These are phyloP conservation scores for Ophion ventricosus DNA, from an alignment of 2,888 invertebrate species.

Conservation along the genomic window DNA sequence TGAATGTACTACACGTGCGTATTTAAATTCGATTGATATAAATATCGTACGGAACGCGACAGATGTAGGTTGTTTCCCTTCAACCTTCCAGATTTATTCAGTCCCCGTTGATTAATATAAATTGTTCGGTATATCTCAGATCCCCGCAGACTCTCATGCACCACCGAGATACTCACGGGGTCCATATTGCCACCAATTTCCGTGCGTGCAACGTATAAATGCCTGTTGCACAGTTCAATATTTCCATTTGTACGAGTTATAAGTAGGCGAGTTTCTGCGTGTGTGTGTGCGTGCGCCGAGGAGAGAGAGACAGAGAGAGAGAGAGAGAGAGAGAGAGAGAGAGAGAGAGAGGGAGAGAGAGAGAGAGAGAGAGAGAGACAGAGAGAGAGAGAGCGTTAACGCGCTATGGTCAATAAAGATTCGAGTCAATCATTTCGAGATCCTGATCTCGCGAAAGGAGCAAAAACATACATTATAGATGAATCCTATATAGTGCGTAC, in stretches of 20 bases:
- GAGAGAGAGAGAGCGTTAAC: constrained; percentile 14
- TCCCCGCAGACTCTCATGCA: not conserved
- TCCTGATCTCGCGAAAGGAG: constrained; percentile 49
- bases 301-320: constrained; percentile 5
- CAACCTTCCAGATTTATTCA: not conserved
- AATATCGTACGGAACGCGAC: no score
- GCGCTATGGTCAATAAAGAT: constrained; percentile 56
- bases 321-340: constrained; percentile 6
- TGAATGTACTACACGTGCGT: not conserved
- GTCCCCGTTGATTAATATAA: not conserved
- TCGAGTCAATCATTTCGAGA: constrained; percentile 61
- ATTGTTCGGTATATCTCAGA: not conserved
- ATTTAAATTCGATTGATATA: constrained; percentile 1
- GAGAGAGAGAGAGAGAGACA: constrained; percentile 21
- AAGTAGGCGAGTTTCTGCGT: constrained; percentile 24
- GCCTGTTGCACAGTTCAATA: constrained; percentile 44
- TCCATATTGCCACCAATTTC: not conserved
- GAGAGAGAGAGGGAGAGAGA: no score
- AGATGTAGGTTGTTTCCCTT: no score
- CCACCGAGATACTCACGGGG: not conserved
- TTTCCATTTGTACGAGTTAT: constrained; percentile 44
- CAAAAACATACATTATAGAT: constrained; percentile 41
- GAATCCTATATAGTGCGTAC: constrained; percentile 25
- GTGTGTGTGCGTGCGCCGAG: no score
- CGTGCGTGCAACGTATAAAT: not conserved